phyloP scores from a whole-genome alignment of 2,888 invertebrate species.

The Dendrolimus houi region DNA sequence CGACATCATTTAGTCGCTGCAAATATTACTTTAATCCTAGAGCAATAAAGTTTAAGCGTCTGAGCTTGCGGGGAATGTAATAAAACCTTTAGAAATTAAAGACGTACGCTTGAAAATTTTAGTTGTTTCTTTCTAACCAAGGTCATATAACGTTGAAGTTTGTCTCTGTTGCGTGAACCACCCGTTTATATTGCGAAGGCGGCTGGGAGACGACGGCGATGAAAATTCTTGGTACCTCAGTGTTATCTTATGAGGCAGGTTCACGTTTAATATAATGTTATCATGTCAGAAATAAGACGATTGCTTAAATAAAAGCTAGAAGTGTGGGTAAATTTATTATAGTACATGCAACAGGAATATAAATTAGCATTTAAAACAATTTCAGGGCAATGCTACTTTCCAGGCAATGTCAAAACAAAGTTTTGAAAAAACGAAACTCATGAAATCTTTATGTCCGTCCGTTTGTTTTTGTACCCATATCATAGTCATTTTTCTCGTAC shows the following conservation, averaged over 20 bases:
- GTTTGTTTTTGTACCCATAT: no score
- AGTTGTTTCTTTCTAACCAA: slow-evolving; percentile 67
- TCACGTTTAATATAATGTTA: slow-evolving; percentile 65
- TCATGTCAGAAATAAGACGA: slow-evolving; percentile 35
- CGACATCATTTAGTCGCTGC: slow-evolving; percentile 71
- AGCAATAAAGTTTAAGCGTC: slow-evolving; percentile 75
- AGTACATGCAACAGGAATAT: slow-evolving; percentile 31
- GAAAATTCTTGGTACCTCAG: slow-evolving; percentile 71
- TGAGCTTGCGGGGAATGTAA: slow-evolving; percentile 73
- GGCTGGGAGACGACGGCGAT: slow-evolving; percentile 62
- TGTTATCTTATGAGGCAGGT: slow-evolving; percentile 68
- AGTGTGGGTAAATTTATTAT: slow-evolving; percentile 30
- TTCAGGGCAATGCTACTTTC: no score
- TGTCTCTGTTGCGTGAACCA: slow-evolving; percentile 59
- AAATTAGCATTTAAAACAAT: background rate
- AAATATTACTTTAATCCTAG: slow-evolving; percentile 75
- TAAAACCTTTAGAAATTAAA: slow-evolving; percentile 71
- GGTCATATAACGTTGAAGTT: slow-evolving; percentile 41
- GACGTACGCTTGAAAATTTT: slow-evolving; percentile 46
- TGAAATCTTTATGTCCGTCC: no score
- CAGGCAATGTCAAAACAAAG: no score
- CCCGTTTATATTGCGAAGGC: slow-evolving; percentile 64
- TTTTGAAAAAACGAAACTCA: no score
- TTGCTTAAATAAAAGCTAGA: slow-evolving; percentile 2
- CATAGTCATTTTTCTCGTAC: no score